These are phyloP conservation scores for Henicopernis longicauda DNA, from an alignment of 2,113 vertebrate genomes.

Conservation along the genomic window DNA sequence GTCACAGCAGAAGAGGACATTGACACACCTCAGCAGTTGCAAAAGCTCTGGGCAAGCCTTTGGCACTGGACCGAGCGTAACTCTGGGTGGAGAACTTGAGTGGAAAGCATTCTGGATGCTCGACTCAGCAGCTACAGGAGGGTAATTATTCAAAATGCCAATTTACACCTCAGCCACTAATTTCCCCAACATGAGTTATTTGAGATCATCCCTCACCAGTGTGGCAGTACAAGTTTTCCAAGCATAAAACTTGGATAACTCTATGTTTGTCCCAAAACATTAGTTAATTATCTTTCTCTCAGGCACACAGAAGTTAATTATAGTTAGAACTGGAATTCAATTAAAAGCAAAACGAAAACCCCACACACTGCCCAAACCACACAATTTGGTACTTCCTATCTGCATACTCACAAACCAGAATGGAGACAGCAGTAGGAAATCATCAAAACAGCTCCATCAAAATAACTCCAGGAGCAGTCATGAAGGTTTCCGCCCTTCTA, in stretches of 20 bases:
- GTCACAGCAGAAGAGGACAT: not conserved
- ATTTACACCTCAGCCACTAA: not conserved
- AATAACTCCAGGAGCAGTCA: not conserved
- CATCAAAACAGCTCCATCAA: not conserved
- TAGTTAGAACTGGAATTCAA: not conserved
- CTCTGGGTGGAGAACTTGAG: not conserved
- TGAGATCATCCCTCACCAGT: not conserved
- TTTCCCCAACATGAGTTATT: not conserved
- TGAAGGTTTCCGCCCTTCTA: not conserved
- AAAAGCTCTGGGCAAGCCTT: not conserved
- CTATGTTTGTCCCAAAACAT: not conserved
- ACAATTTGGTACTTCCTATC: not conserved
- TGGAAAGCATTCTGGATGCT: not conserved
- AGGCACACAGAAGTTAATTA: not conserved
- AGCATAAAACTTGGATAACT: not conserved
- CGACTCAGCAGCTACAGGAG: not conserved
- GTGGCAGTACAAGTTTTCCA: not conserved
- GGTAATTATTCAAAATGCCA: not conserved
- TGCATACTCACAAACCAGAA: not conserved
- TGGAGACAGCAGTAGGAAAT: not conserved
- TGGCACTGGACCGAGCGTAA: rapidly evolving
- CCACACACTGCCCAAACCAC: not conserved
- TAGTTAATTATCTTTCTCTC: not conserved
- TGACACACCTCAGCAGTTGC: not conserved
- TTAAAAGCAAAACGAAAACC: not conserved